Evolutionary conservation across 2,888 invertebrate genomes (phyloP).

Genomic region (Chymomyza procnemis): DNA sequence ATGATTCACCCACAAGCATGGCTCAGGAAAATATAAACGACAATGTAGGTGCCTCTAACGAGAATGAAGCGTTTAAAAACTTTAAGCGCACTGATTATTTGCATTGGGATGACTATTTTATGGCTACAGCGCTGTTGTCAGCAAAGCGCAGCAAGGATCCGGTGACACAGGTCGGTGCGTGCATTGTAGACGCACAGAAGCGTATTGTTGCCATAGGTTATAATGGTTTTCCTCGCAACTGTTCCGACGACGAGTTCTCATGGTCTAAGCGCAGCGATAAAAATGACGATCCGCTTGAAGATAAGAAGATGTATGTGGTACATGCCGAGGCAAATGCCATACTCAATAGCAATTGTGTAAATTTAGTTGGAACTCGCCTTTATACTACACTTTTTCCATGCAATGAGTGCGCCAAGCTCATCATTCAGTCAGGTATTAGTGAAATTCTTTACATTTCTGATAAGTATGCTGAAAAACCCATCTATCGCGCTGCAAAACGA

Average conservation of each 20-base stretch:
- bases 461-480: constrained; percentile 85
- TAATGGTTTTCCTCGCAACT: constrained; percentile 97
- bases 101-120: constrained; percentile 96
- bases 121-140: constrained; percentile 93
- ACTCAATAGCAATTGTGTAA: constrained; percentile 90
- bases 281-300: constrained; percentile 81
- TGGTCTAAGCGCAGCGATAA: constrained; percentile 84
- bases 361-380: constrained; percentile 88
- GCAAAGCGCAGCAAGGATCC: constrained; percentile 98
- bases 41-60: neutral
- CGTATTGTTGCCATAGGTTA: constrained; percentile 96
- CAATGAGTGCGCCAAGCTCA: constrained; percentile 97
- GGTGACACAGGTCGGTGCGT: constrained; percentile 94
- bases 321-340: constrained; percentile 99
- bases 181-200: constrained; percentile 91
- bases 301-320: constrained; percentile 94
- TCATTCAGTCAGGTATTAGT: constrained; percentile 94
- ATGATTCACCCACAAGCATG: constrained; percentile 9
- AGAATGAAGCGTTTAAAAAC: neutral
- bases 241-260: constrained; percentile 91
- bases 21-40: neutral
- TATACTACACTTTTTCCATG: constrained; percentile 97
- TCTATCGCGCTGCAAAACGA: constrained; percentile 86
- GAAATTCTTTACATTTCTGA: constrained; percentile 90
- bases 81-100: constrained; percentile 84